These are phyloP conservation scores for Microtus pennsylvanicus DNA, from an alignment of 2,113 vertebrate genomes.

Conservation along the genomic window DNA sequence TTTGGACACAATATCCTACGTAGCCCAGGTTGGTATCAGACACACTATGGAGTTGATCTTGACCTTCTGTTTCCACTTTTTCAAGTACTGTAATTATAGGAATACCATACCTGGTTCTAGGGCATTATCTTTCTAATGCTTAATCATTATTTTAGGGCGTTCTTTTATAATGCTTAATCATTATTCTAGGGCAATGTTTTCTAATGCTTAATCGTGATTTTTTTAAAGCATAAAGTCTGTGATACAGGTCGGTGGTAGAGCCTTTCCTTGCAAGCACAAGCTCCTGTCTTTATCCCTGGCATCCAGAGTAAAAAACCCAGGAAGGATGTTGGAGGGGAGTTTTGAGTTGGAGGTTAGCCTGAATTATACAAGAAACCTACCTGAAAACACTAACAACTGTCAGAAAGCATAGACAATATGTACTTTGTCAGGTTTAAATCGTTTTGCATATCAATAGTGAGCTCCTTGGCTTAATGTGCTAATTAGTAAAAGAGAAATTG, in stretches of 20 bases:
- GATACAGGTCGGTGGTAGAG: not conserved
- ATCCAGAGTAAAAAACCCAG: not conserved
- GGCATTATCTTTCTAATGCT: not conserved
- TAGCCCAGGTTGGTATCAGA: not conserved
- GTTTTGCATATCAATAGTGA: not conserved
- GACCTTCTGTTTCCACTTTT: not conserved
- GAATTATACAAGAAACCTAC: not conserved
- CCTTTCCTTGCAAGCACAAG: not conserved
- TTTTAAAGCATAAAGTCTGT: not conserved
- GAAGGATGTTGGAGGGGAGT: not conserved
- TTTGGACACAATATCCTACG: not conserved
- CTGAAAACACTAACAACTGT: not conserved
- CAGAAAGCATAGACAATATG: not conserved
- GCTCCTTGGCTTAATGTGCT: not conserved
- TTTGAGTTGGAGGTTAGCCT: not conserved
- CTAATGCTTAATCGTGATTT: not conserved
- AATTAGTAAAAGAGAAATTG: not conserved
- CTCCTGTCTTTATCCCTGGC: not conserved
- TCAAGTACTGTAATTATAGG: not conserved
- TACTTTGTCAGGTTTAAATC: not conserved
- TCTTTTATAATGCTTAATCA: slow-evolving; percentile 25
- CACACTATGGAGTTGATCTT: not conserved
- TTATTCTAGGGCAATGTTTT: not conserved
- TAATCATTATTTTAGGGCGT: not conserved
- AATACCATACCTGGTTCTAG: not conserved